Percentiles rank a stretch among this genome's conserved stretches.
Evolutionary conservation across 2,797 vertebrate species (phyloP).

Genomic region (Enteromius treurensis): DNA sequence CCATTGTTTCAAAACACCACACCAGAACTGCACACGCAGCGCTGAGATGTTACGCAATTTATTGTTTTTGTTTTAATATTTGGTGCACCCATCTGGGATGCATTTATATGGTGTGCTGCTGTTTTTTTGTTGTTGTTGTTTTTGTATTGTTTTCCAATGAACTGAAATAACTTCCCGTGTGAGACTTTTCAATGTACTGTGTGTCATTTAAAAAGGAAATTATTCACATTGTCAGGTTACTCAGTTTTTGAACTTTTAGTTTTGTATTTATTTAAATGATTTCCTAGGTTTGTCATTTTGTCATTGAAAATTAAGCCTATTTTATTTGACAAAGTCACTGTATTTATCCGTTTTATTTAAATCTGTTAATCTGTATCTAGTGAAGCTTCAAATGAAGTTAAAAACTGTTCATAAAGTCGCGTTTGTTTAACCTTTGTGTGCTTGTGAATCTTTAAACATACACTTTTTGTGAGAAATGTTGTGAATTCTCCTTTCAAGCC

Average conservation of each 20-base stretch:
- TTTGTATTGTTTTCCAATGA: neutral
- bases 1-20: slow-evolving; percentile 16
- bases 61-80: neutral
- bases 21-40: neutral
- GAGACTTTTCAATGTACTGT: neutral
- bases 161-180: neutral
- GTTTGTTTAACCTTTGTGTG: slow-evolving; percentile 1
- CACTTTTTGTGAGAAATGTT: neutral
- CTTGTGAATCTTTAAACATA: slow-evolving; percentile 17
- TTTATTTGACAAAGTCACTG: neutral
- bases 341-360: slow-evolving; percentile 21
- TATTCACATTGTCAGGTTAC: slow-evolving; percentile 18
- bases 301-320: neutral
- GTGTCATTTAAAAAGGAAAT: slow-evolving; percentile 5
- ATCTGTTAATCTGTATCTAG: slow-evolving; percentile 29
- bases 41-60: neutral
- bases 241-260: neutral
- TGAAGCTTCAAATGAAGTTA: slow-evolving; percentile 5
- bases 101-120: neutral
- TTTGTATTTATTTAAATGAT: slow-evolving; percentile 25
- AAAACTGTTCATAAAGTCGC: neutral
- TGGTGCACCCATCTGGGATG: neutral
- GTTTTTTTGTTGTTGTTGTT: too few relatives aligned
- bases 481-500: neutral
- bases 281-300: slow-evolving; percentile 31